phyloP scores from a whole-genome alignment of 2,113 vertebrate genomes.

The Centropristis striata region DNA sequence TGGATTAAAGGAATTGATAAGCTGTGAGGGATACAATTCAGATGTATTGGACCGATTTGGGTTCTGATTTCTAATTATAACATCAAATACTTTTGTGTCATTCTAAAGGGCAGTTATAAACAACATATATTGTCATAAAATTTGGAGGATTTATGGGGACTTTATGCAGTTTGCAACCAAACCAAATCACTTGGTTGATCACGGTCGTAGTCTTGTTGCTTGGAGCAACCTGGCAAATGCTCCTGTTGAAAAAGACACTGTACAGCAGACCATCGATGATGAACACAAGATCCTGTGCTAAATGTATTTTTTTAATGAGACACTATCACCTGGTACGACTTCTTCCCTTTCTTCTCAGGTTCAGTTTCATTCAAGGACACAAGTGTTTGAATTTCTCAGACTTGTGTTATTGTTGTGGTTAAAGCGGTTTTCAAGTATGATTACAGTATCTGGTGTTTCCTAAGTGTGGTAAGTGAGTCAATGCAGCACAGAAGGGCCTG shows the following conservation, averaged over 20 bases:
- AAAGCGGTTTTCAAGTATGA: constrained; percentile 63
- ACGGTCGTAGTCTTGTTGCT: not conserved
- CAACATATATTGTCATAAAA: not conserved
- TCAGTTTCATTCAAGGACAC: constrained; percentile 20
- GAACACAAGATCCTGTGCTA: not conserved
- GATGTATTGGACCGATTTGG: no score
- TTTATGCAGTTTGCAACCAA: not conserved
- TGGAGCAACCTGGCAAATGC: not conserved
- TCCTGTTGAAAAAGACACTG: not conserved
- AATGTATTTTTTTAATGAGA: not conserved
- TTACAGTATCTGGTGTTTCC: constrained; percentile 62
- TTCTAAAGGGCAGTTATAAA: not conserved
- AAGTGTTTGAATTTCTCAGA: constrained; percentile 22
- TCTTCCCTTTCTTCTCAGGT: constrained; percentile 3
- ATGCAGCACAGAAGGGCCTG: constrained; percentile 49
- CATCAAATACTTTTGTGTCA: not conserved
- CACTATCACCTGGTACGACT: not conserved
- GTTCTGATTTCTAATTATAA: no score
- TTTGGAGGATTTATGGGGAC: not conserved
- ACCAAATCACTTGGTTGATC: not conserved
- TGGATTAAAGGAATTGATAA: no score
- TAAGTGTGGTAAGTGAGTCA: constrained; percentile 58
- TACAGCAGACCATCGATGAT: not conserved
- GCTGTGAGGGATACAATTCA: no score
- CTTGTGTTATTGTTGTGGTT: constrained; percentile 69